Evolutionary conservation across 1,140 invertebrate species (phyloP).

Genomic region (Thalassaphorura encarpata): DNA sequence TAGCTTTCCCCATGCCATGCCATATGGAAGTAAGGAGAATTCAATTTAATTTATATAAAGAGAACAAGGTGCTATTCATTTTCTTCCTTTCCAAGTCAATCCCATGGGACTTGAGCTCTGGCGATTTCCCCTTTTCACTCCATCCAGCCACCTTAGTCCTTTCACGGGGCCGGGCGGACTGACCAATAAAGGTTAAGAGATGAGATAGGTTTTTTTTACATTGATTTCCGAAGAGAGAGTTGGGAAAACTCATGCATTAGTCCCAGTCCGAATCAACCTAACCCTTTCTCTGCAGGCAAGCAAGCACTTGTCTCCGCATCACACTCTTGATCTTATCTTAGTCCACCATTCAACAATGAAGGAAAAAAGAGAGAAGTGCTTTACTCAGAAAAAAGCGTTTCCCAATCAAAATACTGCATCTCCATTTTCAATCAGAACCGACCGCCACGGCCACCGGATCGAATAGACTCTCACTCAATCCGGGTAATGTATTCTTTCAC

Average conservation of each 20-base stretch:
- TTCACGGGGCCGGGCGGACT: conserved; percentile 16
- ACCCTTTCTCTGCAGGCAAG: too few relatives aligned
- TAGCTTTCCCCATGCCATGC: too few relatives aligned
- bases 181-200: conserved; percentile 32
- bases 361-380: too few relatives aligned
- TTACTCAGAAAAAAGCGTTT: conserved; percentile 12
- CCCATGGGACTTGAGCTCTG: conserved; percentile 21
- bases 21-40: too few relatives aligned
- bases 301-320: too few relatives aligned
- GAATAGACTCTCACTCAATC: too few relatives aligned
- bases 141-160: not conserved
- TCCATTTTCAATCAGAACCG: conserved; percentile 17
- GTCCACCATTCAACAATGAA: too few relatives aligned
- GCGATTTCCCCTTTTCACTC: not conserved
- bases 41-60: conserved; percentile 34
- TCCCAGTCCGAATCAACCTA: too few relatives aligned
- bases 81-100: conserved; percentile 22
- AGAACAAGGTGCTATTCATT: conserved; percentile 34
- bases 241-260: not conserved
- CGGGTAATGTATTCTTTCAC: too few relatives aligned
- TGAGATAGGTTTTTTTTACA: conserved; percentile 23
- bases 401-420: conserved; percentile 20
- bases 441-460: too few relatives aligned
- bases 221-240: conserved; percentile 17
- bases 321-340: conserved; percentile 12